A percentile compares a stretch with the other conserved stretches of the same genome.
Conservation (phyloP, 2,797 vertebrate genomes). For the Tenualosa ilisha region DNA sequence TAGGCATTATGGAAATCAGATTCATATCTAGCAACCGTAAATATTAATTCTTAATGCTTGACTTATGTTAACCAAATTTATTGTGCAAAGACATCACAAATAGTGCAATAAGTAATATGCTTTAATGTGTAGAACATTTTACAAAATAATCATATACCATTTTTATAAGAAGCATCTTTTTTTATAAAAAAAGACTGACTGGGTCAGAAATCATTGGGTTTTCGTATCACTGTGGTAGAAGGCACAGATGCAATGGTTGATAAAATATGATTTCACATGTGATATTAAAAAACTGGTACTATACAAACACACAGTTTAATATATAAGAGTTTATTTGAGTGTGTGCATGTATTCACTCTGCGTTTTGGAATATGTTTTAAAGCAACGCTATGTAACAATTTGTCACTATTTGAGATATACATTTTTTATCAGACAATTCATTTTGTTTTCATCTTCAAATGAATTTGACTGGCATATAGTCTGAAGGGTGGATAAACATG, state of each 20-base stretch:
- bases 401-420: too few species aligned
- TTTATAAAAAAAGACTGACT: neutral
- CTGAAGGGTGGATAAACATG: too few species aligned
- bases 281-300: neutral
- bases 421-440: too few species aligned
- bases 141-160: neutral
- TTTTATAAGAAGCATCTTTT: neutral
- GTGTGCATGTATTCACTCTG: neutral
- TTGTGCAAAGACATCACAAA: neutral
- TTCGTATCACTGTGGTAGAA: neutral
- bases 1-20: neutral
- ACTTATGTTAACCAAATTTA: neutral
- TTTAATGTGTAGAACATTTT: neutral
- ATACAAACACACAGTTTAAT: neutral
- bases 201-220: neutral
- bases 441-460: too few species aligned
- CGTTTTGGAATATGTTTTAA: neutral
- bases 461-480: too few species aligned
- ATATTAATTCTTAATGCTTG: constrained; percentile 1
- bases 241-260: neutral
- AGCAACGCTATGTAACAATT: too few species aligned
- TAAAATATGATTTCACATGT: neutral
- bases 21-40: neutral
- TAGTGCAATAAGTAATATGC: neutral
- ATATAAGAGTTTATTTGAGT: neutral